phyloP scores from a whole-genome alignment of 2,888 invertebrate species.

The Eudasyphora cyanicolor region DNA sequence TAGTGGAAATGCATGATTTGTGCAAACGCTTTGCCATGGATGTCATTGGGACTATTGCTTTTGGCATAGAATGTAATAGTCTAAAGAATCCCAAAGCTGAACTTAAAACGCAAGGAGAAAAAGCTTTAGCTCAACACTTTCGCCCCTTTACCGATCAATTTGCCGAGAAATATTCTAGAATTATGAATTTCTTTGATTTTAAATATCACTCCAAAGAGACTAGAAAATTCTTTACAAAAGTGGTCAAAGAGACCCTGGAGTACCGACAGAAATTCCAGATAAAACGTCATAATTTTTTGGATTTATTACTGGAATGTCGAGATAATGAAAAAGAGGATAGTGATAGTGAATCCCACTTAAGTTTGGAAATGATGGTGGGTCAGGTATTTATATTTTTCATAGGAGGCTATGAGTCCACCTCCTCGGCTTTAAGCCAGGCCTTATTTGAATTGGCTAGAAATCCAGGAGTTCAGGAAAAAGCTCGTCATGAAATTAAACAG shows the following conservation, averaged over 20 bases:
- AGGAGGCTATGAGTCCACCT: constrained; percentile 82
- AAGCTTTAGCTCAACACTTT: constrained; percentile 62
- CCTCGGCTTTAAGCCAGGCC: constrained; percentile 80
- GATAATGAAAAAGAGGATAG: constrained; percentile 70
- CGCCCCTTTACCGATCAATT: constrained; percentile 48
- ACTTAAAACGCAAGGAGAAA: constrained; percentile 73
- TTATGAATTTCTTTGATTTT: constrained; percentile 57
- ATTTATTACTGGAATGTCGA: constrained; percentile 78
- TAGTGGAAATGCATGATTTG: constrained; percentile 78
- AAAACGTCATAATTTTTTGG: constrained; percentile 79
- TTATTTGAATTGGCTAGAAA: constrained; percentile 81
- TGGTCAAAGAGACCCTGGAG: constrained; percentile 78
- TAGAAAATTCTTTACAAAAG: constrained; percentile 69
- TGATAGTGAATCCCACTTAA: constrained; percentile 67
- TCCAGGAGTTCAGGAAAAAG: constrained; percentile 79
- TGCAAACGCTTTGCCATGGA: constrained; percentile 80
- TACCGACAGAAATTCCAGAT: constrained; percentile 75
- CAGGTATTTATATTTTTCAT: constrained; percentile 82
- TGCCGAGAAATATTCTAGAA: constrained; percentile 40
- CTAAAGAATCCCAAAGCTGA: constrained; percentile 77
- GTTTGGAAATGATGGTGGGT: constrained; percentile 80
- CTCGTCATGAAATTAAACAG: constrained; percentile 78
- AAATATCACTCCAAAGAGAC: constrained; percentile 55
- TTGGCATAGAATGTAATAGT: constrained; percentile 80
- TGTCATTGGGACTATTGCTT: constrained; percentile 80